A percentile compares a stretch with the other conserved stretches of the same genome.
Evolutionary conservation across 2,888 invertebrate species (phyloP).

Genomic region (Epinotia bilunana): DNA sequence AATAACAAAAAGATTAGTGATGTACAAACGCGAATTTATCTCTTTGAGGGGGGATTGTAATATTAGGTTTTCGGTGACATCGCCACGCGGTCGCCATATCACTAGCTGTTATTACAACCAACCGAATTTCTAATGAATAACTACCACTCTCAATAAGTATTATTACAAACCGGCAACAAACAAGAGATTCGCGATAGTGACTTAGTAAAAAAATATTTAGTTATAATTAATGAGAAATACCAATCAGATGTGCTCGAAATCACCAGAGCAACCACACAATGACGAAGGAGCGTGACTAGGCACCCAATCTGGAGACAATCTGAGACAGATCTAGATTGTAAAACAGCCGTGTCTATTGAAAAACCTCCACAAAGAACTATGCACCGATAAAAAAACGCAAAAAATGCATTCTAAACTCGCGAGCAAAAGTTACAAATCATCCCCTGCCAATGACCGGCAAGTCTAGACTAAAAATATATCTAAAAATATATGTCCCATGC

Average conservation of each 20-base stretch:
- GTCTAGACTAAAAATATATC: constrained; percentile 76
- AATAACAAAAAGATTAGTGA: too few relatives aligned
- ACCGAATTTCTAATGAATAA: not conserved
- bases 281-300: constrained; percentile 75
- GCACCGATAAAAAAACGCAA: constrained; percentile 69
- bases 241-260: constrained; percentile 72
- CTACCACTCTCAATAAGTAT: constrained; percentile 8
- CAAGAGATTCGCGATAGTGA: constrained; percentile 48
- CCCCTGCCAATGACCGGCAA: constrained; percentile 77
- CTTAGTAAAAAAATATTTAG: constrained; percentile 64
- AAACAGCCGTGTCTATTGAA: constrained; percentile 74
- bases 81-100: not conserved
- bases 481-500: constrained; percentile 56
- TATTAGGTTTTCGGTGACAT: not conserved
- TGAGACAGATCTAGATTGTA: constrained; percentile 79
- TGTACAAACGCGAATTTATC: too few relatives aligned
- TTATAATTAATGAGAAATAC: constrained; percentile 77
- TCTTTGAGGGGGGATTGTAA: too few relatives aligned
- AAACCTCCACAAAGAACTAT: constrained; percentile 78
- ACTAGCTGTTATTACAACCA: not conserved
- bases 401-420: constrained; percentile 70
- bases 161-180: constrained; percentile 32
- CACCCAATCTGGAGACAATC: constrained; percentile 77
- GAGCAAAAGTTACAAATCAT: constrained; percentile 77
- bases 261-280: constrained; percentile 73